A percentile compares a stretch with the other conserved stretches of the same genome.
phyloP scores from a whole-genome alignment of 2,888 invertebrate species.

The Mechanitis messenoides region DNA sequence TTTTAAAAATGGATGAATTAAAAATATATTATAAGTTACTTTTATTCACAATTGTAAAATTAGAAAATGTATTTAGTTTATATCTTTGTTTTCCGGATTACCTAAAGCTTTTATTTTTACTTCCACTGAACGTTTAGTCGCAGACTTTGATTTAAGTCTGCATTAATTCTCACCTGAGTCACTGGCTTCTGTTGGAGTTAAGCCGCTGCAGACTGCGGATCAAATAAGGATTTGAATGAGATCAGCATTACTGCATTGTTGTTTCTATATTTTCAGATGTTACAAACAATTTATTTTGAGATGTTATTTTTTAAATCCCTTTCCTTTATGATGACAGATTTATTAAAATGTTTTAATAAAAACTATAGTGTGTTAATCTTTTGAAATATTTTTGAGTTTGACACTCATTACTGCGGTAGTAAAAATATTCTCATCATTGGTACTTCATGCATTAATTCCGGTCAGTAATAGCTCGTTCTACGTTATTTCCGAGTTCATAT shows the following conservation, averaged over 20 bases:
- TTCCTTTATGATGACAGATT: no score
- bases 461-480: constrained; percentile 18
- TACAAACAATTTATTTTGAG: no score
- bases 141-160: background rate
- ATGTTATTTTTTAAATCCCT: no score
- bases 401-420: background rate
- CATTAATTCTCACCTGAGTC: constrained; percentile 11
- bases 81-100: background rate
- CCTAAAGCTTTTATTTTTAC: background rate
- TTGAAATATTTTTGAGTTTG: background rate
- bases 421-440: background rate
- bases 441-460: constrained; percentile 11
- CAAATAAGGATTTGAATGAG: constrained; percentile 17
- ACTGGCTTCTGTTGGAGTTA: background rate
- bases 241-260: constrained; percentile 8
- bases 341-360: background rate
- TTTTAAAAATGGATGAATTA: no score
- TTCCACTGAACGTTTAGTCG: background rate
- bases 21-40: no score
- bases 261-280: background rate
- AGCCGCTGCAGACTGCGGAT: constrained; percentile 14
- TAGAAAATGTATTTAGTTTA: no score
- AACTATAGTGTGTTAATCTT: background rate
- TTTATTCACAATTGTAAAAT: no score
- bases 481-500: constrained; percentile 13